These are phyloP conservation scores for Diplogasteroides magnus DNA, from an alignment of 1,140 invertebrate species.

Conservation along the genomic window DNA sequence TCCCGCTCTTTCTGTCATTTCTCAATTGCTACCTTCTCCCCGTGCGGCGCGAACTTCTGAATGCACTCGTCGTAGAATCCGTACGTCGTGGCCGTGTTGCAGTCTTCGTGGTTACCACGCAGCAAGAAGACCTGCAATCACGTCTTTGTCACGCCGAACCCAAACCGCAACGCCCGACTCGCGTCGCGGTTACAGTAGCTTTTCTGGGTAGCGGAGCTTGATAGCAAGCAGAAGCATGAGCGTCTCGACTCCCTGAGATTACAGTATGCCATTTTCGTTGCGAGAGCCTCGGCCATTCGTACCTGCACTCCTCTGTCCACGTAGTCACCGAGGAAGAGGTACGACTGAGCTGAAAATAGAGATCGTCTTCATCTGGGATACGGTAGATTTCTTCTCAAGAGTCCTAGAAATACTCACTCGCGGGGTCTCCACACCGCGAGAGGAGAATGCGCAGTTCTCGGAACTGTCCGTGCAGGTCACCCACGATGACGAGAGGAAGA, in stretches of 20 bases:
- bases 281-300: neutral
- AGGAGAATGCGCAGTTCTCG: slow-evolving; percentile 28
- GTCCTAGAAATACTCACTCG: too few relatives aligned
- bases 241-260: slow-evolving; percentile 25
- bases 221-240: slow-evolving; percentile 23
- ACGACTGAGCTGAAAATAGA: slow-evolving; percentile 5
- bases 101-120: slow-evolving; percentile 93
- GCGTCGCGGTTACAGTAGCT: too few relatives aligned
- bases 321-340: slow-evolving; percentile 39
- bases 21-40: too few relatives aligned
- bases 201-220: slow-evolving; percentile 67
- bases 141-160: too few relatives aligned
- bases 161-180: too few relatives aligned
- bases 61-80: slow-evolving; percentile 77
- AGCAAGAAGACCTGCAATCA: slow-evolving; percentile 64
- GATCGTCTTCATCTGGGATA: too few relatives aligned
- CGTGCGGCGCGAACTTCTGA: slow-evolving; percentile 9
- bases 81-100: slow-evolving; percentile 97
- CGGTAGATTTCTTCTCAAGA: too few relatives aligned
- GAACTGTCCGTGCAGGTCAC: slow-evolving; percentile 67
- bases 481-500: slow-evolving; percentile 81
- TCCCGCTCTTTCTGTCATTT: slow-evolving; percentile 1
- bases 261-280: neutral
- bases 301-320: slow-evolving; percentile 29
- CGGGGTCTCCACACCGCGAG: slow-evolving; percentile 14